Percentiles rank a stretch among this genome's conserved stretches.
phyloP scores from a whole-genome alignment of 2,797 vertebrate species.

The Acipenser transmontanus region DNA sequence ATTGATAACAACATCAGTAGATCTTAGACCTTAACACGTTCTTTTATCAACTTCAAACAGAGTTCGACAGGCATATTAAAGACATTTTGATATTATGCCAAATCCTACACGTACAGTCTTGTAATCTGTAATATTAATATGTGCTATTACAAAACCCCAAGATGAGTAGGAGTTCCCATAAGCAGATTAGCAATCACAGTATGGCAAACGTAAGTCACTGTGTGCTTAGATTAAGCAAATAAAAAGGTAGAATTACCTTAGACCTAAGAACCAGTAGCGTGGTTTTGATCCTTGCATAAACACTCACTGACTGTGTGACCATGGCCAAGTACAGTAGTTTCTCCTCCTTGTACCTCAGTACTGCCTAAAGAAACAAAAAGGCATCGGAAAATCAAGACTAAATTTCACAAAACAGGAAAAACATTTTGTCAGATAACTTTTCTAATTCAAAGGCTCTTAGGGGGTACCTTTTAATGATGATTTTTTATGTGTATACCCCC shows the following conservation, averaged over 20 bases:
- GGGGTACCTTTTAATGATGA: too few relatives aligned
- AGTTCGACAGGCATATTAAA: conserved; percentile 6
- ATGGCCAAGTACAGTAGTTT: background rate
- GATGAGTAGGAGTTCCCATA: too few relatives aligned
- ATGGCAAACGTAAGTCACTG: background rate
- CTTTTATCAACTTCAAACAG: conserved; percentile 7
- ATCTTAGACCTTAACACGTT: background rate
- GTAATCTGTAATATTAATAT: too few relatives aligned
- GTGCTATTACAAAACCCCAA: too few relatives aligned
- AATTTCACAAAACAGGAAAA: too few relatives aligned
- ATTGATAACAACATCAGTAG: background rate
- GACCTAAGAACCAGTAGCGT: background rate
- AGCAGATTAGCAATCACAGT: background rate
- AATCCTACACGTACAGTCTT: background rate
- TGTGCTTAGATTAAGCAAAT: background rate
- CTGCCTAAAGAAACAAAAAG: background rate
- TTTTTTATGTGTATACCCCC: too few relatives aligned
- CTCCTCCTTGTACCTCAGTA: background rate
- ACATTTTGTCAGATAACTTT: too few relatives aligned
- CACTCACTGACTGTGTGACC: background rate
- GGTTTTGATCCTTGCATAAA: background rate
- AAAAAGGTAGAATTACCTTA: background rate
- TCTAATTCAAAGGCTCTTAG: too few relatives aligned
- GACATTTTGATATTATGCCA: too few relatives aligned
- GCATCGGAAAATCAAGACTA: too few relatives aligned